A percentile compares a stretch with the other conserved stretches of the same genome.
phyloP scores from a whole-genome alignment of 2,888 invertebrate species.

The Asteroscopus sphinx region DNA sequence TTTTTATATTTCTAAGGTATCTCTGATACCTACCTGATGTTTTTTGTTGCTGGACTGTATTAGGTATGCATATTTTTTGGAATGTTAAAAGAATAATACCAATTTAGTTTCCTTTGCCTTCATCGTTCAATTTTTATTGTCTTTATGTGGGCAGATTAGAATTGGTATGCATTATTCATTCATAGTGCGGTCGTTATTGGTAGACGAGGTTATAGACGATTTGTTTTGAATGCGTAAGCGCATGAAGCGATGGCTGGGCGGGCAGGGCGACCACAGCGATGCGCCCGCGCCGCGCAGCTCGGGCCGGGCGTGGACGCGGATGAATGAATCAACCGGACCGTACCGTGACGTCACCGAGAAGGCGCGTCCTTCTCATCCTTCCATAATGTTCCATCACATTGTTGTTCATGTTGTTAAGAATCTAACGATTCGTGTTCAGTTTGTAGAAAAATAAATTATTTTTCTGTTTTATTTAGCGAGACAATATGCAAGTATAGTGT shows the following conservation, averaged over 20 bases:
- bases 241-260: slow-evolving; percentile 59
- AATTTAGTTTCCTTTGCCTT: slow-evolving; percentile 36
- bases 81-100: slow-evolving; percentile 29
- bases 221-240: slow-evolving; percentile 78
- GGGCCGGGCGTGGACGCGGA: slow-evolving; percentile 64
- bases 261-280: slow-evolving; percentile 14
- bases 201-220: slow-evolving; percentile 71
- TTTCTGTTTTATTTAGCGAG: slow-evolving; percentile 9
- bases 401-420: slow-evolving; percentile 43
- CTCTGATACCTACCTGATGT: slow-evolving; percentile 26
- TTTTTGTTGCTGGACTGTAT: slow-evolving; percentile 24
- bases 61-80: slow-evolving; percentile 19
- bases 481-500: slow-evolving; percentile 1
- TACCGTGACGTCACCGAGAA: slow-evolving; percentile 78
- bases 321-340: slow-evolving; percentile 77
- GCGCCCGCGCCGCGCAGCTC: slow-evolving; percentile 37
- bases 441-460: slow-evolving; percentile 14
- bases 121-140: slow-evolving; percentile 45
- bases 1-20: slow-evolving; percentile 22
- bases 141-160: slow-evolving; percentile 49
- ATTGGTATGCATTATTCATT: slow-evolving; percentile 54
- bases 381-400: slow-evolving; percentile 64
- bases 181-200: slow-evolving; percentile 62
- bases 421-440: slow-evolving; percentile 26
- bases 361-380: slow-evolving; percentile 73